Evolutionary conservation across 2,113 vertebrate genomes (phyloP).

Genomic region (Eulacestoma nigropectus): DNA sequence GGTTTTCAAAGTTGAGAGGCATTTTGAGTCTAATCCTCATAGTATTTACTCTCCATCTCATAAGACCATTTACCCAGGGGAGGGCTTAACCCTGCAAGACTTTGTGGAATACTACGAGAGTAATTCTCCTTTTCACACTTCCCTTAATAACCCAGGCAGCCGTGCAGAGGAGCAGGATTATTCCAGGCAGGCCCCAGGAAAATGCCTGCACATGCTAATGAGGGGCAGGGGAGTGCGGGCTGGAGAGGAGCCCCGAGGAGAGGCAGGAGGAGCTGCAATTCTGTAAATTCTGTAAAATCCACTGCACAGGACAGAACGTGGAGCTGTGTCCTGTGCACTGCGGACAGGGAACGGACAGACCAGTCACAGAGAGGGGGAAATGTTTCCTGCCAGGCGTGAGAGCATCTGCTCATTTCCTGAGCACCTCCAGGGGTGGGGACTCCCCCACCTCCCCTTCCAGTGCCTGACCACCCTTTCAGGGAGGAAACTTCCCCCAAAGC

Average conservation of each 20-base stretch:
- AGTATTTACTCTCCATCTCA: not conserved
- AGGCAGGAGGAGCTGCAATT: not conserved
- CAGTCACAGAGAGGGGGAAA: not conserved
- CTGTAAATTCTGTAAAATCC: not conserved
- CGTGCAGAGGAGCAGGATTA: not conserved
- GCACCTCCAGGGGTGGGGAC: not conserved
- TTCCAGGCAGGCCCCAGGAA: not conserved
- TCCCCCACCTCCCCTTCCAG: no score
- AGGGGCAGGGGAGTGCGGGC: not conserved
- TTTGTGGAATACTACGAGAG: not conserved
- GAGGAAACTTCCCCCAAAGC: accelerated
- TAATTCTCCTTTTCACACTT: not conserved
- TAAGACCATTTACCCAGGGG: not conserved
- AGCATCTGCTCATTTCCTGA: not conserved
- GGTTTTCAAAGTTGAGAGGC: not conserved
- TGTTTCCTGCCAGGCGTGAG: no score
- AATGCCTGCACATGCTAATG: not conserved
- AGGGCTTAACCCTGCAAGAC: not conserved
- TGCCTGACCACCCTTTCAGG: not conserved
- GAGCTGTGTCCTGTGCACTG: not conserved
- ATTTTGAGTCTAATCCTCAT: not conserved
- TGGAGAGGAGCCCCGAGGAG: not conserved
- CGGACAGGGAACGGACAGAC: not conserved
- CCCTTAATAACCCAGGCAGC: not conserved
- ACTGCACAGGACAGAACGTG: not conserved